Percentiles rank a stretch among this genome's conserved stretches.
Evolutionary conservation across 1,140 invertebrate species (phyloP).

Genomic region (Bombus confusus): DNA sequence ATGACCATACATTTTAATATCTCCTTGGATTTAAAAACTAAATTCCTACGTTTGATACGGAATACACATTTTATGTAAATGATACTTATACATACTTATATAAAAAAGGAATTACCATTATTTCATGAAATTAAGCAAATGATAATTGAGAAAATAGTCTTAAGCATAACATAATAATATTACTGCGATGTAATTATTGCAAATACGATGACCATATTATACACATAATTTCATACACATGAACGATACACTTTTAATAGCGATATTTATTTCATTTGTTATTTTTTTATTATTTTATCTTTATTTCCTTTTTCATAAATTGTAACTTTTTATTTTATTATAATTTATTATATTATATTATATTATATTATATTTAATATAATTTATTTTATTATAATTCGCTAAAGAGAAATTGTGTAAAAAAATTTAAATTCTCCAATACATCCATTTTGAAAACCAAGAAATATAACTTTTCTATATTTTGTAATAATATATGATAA

Average conservation of each 20-base stretch:
- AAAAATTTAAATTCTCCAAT: neutral
- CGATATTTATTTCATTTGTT: no score
- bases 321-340: no score
- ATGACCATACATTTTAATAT: neutral
- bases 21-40: neutral
- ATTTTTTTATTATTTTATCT: no score
- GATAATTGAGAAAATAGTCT: neutral
- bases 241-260: no score
- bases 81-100: neutral
- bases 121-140: neutral
- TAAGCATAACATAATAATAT: neutral
- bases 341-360: no score
- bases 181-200: neutral
- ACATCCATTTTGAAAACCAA: neutral
- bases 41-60: neutral
- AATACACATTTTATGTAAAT: neutral
- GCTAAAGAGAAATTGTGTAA: neutral
- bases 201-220: neutral
- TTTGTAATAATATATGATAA: neutral
- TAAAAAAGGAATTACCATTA: neutral
- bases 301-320: no score
- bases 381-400: neutral
- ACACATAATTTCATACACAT: neutral
- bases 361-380: no score
- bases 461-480: neutral